Conservation (phyloP, 1,140 invertebrate species). For the Diorhabda sublineata region DNA sequence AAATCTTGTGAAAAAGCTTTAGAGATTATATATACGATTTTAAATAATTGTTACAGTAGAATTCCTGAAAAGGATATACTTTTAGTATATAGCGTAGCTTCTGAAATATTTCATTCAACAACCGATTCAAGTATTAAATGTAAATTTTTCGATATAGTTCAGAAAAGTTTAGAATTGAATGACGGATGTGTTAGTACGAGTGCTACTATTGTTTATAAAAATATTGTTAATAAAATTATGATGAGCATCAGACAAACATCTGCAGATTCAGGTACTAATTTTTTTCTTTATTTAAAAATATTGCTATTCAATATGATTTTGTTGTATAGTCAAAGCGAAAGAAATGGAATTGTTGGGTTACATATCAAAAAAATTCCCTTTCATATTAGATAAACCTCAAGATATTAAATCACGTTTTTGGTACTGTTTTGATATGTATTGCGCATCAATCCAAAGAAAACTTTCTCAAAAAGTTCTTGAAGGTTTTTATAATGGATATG, state of each 20-base stretch:
- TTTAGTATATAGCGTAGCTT: constrained; percentile 21
- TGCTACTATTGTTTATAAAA: constrained; percentile 13
- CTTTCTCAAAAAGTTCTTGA: constrained; percentile 21
- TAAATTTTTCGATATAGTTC: constrained; percentile 30
- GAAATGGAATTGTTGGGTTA: constrained; percentile 29
- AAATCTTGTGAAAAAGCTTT: constrained; percentile 22
- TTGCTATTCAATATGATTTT: constrained; percentile 1
- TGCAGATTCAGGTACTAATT: constrained; percentile 25
- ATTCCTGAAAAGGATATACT: constrained; percentile 25
- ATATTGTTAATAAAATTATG: constrained; percentile 22
- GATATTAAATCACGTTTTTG: constrained; percentile 24
- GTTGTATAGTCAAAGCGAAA: constrained; percentile 33
- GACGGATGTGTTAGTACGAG: constrained; percentile 21
- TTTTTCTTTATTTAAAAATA: neutral
- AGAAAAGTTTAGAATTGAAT: constrained; percentile 30
- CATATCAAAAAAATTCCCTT: constrained; percentile 30
- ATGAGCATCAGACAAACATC: constrained; percentile 17
- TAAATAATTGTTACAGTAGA: constrained; percentile 35
- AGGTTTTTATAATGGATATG: constrained; percentile 31
- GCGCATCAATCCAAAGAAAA: neutral
- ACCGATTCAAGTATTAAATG: constrained; percentile 28
- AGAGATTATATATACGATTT: constrained; percentile 33
- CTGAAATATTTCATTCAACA: constrained; percentile 20
- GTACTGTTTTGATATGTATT: constrained; percentile 23
- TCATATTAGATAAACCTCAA: constrained; percentile 21